Base-by-base conservation (phyloP, 23 tunicate genomes). In the Halocynthia aurantium region DNA sequence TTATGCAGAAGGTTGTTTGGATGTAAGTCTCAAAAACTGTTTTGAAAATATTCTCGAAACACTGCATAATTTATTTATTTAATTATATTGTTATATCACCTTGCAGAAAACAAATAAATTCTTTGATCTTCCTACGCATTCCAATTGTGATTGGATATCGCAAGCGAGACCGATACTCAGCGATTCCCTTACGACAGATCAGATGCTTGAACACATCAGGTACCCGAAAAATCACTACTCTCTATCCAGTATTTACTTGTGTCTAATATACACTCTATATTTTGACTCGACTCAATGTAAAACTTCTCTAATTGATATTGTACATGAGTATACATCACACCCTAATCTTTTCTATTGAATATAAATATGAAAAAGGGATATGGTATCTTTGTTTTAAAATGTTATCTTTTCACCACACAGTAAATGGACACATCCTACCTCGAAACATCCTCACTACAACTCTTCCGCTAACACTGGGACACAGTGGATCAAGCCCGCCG, bases 381-480 rank as follows among this genome's bases (percentile, higher is more conserved):
- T 31, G 44, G 44, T 31, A 31, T 31, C 44, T 31, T 31, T 31
- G 44, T 31, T 31, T 31, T 31, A 31, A 31, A 31, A 31, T 0
- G 44, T 31, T 31, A 31, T 31, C 63, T 58, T 58, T 58, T n/a
- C 15, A 13, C 4, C 17, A 54, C 22, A 60, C 76, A 80, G 84
- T 2, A 72, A 80, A 70, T 81, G 85, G 85, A 73, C 72, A 4
- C 51, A 12, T 9, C 78, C 85, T 8, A 13, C 40, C 8, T 61
- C 60, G 7, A 51, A 51, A 8, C 57, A 81, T 50, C 85, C 85
- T 8, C 78, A 81, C 63, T 67, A 54, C 62, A 53, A 67, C 61
- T 67, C 22, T 7, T 9, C 20, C 12, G 70, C 19, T 44, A 31
- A 80, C 51, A 22, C 40, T 4, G 31, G 70, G 31, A 65, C 19